A percentile compares a stretch with the other conserved stretches of the same genome.
Conservation (phyloP, 2,888 invertebrate species). For the Metallyticus violacea region DNA sequence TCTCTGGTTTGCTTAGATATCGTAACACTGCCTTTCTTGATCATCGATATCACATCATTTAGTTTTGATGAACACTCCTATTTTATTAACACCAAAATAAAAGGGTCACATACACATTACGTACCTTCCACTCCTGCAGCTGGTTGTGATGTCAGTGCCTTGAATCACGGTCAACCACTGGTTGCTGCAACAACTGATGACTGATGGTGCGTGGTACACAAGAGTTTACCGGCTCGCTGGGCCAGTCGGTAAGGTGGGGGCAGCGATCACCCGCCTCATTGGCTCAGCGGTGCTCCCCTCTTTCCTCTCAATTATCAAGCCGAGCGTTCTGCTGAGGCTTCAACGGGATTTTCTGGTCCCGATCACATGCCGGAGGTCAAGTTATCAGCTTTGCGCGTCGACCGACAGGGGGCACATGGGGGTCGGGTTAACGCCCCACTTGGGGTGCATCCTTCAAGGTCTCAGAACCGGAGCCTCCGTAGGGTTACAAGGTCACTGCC, state of each 20-base stretch:
- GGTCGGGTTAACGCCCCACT: background rate
- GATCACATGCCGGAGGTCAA: background rate
- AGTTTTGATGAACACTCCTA: background rate
- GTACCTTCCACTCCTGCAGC: background rate
- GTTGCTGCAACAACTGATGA: background rate
- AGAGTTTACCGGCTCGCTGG: background rate
- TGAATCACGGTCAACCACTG: background rate
- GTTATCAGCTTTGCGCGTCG: too few species aligned
- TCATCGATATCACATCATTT: background rate
- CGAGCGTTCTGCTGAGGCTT: too few species aligned
- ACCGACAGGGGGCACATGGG: too few species aligned
- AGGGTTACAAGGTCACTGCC: background rate
- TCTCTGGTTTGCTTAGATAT: background rate
- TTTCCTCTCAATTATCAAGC: background rate
- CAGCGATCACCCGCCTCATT: background rate
- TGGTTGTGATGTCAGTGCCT: background rate
- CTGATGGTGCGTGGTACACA: conserved; percentile 1
- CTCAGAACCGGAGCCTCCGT: background rate
- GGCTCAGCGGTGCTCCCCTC: background rate
- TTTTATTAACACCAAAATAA: too few species aligned
- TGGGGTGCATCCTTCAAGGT: background rate
- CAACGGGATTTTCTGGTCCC: background rate
- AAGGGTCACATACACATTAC: background rate
- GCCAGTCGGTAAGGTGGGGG: background rate
- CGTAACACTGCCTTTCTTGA: background rate